Evolutionary conservation across 35 echinoderm and acorn worm species (phyloP), one percentile per base, ranked within the genome.

Genomic region (Lytechinus pictus): DNA sequence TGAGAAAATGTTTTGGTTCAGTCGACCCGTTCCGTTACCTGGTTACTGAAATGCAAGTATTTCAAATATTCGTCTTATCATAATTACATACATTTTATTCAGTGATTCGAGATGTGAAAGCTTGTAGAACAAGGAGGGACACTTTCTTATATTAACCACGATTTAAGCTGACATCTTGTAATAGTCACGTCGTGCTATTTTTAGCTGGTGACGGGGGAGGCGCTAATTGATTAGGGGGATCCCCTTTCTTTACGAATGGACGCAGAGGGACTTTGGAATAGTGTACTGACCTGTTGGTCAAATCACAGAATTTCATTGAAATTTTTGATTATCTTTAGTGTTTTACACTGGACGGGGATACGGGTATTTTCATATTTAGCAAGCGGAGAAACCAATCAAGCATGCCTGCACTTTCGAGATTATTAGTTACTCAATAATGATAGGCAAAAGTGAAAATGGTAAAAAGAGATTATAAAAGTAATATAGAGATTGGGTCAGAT

Each of bases 201-300:
- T 24, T 79, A 79, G 66, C 14, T 79, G 66, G 21, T 79, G 66
- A 79, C 66, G 66, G 66, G 66, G 66, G 66, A 79, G 66, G 66
- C 66, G 66, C 66, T 79, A 79, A 79, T 79, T 79, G 66, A 79
- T 79, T 19, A 79, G 66, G 66, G 66, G 66, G 66, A 79, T 79
- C 66, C 66, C 66, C 66, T 79, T 79, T 79, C 66, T 79, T 79
- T 6, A 79, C 66, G 66, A 79, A 79, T 79, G 66, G 66, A 79
- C 66, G 66, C 66, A 79, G 66, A 79, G 66, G 66, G 66, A 79
- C 66, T 79, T 79, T 24, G 19, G n/a, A 24, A 79, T 79, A 79
- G 66, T 79, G 19, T 27, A 79, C 66, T 79, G 66, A 79, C 66
- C 66, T 79, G 66, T 79, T n/a, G 66, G 66, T 79, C 66, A 24